These are phyloP conservation scores for Fragum sueziense DNA, from an alignment of 2,888 invertebrate species.

Conservation along the genomic window DNA sequence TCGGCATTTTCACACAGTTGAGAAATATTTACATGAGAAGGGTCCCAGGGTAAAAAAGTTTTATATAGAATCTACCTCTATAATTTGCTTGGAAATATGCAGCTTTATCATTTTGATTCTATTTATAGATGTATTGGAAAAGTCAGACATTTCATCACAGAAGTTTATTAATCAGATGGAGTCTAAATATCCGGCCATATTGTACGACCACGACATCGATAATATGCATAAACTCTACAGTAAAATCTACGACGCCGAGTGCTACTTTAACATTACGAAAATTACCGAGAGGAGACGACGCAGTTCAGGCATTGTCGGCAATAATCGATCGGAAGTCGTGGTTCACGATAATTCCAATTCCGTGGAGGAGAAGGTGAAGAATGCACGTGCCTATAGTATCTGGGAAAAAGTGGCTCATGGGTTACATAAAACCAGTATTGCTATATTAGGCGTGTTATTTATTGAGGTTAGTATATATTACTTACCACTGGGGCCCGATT, in stretches of 20 bases:
- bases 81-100: too few relatives aligned
- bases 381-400: constrained; percentile 18
- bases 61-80: too few relatives aligned
- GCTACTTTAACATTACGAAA: background rate
- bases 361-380: background rate
- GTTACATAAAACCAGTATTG: constrained; percentile 22
- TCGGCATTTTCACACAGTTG: too few relatives aligned
- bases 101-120: too few relatives aligned
- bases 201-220: constrained; percentile 15
- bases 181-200: constrained; percentile 9
- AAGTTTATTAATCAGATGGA: constrained; percentile 27
- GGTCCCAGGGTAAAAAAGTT: too few relatives aligned
- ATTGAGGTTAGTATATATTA: constrained; percentile 1
- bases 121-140: constrained; percentile 25
- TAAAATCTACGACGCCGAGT: constrained; percentile 6
- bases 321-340: background rate
- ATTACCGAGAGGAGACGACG: constrained; percentile 1
- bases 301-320: background rate
- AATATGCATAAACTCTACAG: constrained; percentile 12
- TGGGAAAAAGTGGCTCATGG: constrained; percentile 20
- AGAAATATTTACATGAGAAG: too few relatives aligned
- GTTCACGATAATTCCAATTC: background rate
- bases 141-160: constrained; percentile 13
- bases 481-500: too few relatives aligned
- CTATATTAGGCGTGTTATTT: constrained; percentile 13